Evolutionary conservation across 2,797 vertebrate species (phyloP), one percentile per base, ranked within the genome.

Genomic region (Pipistrellus nathusii): DNA sequence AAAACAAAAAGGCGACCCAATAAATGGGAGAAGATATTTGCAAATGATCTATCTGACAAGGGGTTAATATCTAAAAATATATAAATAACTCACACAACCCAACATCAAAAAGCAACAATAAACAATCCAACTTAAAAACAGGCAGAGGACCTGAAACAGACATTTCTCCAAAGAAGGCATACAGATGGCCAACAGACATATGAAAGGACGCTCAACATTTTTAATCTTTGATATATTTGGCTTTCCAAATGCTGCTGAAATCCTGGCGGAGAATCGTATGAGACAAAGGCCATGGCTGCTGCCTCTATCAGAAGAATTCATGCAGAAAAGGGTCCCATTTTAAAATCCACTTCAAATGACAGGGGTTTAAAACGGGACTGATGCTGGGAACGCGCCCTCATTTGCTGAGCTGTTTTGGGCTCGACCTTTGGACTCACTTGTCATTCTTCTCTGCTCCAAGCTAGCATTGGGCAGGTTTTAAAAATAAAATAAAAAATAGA

Each of bases 391-490:
- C 86, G 11, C 5, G 27, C 71, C 20, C 66, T 68, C 15, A 44
- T 92, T 75, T 30, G 20, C 35, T 75, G 57, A 85, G 53, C 11
- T 68, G 46, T 13, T 96, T 88, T 20, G 7, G 81, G 46, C 81
- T 93, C 13, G 1, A 41, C 53, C 71, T 96, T 81, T 86, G 71
- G n/a, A 88, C 18, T 96, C 62, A 91, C 8, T 38, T 53, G 64
- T 93, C 35, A 69, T 87, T n/a, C 51, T 95, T 76, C 27, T 78
- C 14, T 82, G 57, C 38, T 73, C 85, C 51, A 93, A 95, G 69
- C 85, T 62, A 93, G 77, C 64, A 72, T 11, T 48, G n/a, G 30
- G 82, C 27, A 86, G n/a, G 12, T 59, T 73, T 32, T 20, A 44
- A 44, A 44, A 18, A 21, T 4, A n/a, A 51, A 13, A 30, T 35